phyloP scores from a whole-genome alignment of 2,888 invertebrate species.

The Mongoloraphidia duomilia region DNA sequence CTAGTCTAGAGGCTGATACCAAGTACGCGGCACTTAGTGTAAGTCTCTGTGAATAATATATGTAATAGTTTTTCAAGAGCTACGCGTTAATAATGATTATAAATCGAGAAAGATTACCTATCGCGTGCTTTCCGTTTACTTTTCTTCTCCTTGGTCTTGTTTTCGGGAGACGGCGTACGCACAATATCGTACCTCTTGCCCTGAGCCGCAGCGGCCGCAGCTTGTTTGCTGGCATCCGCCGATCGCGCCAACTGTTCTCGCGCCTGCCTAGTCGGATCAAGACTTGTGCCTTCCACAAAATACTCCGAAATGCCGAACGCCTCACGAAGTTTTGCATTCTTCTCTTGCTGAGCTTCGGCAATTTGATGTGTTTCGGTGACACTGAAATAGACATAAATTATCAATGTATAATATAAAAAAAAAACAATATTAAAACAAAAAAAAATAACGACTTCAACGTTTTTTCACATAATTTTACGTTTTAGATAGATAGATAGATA shows the following conservation, averaged over 20 bases:
- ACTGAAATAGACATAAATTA: constrained; percentile 34
- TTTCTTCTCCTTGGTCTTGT: constrained; percentile 40
- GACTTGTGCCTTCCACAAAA: constrained; percentile 87
- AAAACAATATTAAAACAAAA: neutral
- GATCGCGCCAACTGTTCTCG: constrained; percentile 38
- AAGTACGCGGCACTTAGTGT: too few relatives aligned
- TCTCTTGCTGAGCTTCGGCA: constrained; percentile 90
- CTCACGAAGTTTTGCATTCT: constrained; percentile 82
- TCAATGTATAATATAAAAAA: neutral
- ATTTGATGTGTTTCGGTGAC: constrained; percentile 92
- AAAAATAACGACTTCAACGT: too few relatives aligned
- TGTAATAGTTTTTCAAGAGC: neutral
- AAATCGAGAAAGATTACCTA: constrained; percentile 36
- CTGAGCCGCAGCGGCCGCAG: constrained; percentile 28
- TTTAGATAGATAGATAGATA: too few relatives aligned
- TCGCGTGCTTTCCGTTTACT: constrained; percentile 60
- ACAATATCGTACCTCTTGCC: constrained; percentile 54
- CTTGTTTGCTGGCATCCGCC: constrained; percentile 30
- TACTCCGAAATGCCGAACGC: constrained; percentile 90
- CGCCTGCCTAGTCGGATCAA: constrained; percentile 64
- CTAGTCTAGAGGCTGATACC: too few relatives aligned
- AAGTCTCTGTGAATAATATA: too few relatives aligned
- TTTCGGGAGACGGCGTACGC: constrained; percentile 57
- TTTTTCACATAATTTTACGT: too few relatives aligned
- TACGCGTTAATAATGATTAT: neutral